phyloP scores from a whole-genome alignment of 2,113 vertebrate species.

The Zosterops japonicus region DNA sequence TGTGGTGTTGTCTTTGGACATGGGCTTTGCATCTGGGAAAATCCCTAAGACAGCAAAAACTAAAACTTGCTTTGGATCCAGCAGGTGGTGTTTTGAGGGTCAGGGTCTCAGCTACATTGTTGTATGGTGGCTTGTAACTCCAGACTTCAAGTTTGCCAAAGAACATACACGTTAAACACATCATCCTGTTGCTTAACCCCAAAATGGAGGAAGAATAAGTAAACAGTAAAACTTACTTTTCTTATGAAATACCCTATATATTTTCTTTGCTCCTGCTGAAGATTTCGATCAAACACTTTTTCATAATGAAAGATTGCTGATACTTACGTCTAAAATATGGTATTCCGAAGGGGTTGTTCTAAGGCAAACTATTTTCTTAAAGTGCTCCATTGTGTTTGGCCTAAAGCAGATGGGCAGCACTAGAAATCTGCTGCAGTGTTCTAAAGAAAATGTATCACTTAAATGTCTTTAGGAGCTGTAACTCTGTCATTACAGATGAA shows the following conservation, averaged over 20 bases:
- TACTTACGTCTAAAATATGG: not conserved
- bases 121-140: not conserved
- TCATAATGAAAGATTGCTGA: not conserved
- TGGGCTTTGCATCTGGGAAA: not conserved
- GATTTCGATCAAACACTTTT: not conserved
- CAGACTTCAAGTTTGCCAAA: not conserved
- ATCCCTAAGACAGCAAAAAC: not conserved
- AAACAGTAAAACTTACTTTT: not conserved
- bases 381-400: not conserved
- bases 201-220: not conserved
- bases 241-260: not conserved
- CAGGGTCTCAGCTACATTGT: not conserved
- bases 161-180: not conserved
- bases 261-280: not conserved
- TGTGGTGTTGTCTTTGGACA: not conserved
- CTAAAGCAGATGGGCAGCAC: not conserved
- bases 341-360: not conserved
- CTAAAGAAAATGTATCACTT: not conserved
- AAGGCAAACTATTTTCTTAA: not conserved
- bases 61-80: not conserved
- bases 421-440: not conserved
- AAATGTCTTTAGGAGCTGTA: not conserved
- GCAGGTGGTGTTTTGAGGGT: not conserved
- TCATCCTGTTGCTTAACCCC: not conserved
- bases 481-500: not conserved